Evolutionary conservation across 2,888 invertebrate genomes (phyloP).

Genomic region (Ischnus inquisitorius): DNA sequence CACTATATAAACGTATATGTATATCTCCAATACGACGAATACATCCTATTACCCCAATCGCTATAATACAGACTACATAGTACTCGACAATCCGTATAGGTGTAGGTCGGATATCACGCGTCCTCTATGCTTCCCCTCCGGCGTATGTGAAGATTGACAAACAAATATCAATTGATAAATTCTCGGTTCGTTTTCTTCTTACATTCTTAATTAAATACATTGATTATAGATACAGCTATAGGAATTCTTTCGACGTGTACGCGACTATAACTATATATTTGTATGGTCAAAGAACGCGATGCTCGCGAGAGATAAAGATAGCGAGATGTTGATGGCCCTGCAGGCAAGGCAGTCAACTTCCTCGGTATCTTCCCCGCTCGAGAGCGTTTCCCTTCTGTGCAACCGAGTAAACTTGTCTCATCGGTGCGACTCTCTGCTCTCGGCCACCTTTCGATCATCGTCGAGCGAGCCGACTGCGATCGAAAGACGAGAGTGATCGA

Average conservation of each 20-base stretch:
- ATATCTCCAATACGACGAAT: not conserved
- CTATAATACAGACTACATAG: not conserved
- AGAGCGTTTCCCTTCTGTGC: slow-evolving; percentile 35
- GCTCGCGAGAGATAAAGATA: slow-evolving; percentile 70
- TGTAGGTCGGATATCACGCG: slow-evolving; percentile 1
- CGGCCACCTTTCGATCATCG: slow-evolving; percentile 20
- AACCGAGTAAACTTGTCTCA: slow-evolving; percentile 57
- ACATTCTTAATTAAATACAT: slow-evolving; percentile 45
- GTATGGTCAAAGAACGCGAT: slow-evolving; percentile 67
- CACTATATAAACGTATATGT: not conserved
- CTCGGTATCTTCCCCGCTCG: slow-evolving; percentile 26
- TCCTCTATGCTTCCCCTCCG: not conserved
- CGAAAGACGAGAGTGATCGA: not conserved
- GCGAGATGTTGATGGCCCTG: slow-evolving; percentile 63
- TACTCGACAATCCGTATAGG: not conserved
- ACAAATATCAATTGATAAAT: slow-evolving; percentile 40
- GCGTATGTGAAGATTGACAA: slow-evolving; percentile 25
- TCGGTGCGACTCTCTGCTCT: slow-evolving; percentile 46
- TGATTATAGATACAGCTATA: not conserved
- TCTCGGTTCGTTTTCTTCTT: not conserved
- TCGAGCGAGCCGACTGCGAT: not conserved
- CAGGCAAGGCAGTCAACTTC: slow-evolving; percentile 69
- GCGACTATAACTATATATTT: slow-evolving; percentile 20
- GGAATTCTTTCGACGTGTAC: slow-evolving; percentile 26
- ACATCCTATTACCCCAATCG: not conserved